Conservation (phyloP, 2,113 vertebrate species). For the Cephalopterus ornatus region DNA sequence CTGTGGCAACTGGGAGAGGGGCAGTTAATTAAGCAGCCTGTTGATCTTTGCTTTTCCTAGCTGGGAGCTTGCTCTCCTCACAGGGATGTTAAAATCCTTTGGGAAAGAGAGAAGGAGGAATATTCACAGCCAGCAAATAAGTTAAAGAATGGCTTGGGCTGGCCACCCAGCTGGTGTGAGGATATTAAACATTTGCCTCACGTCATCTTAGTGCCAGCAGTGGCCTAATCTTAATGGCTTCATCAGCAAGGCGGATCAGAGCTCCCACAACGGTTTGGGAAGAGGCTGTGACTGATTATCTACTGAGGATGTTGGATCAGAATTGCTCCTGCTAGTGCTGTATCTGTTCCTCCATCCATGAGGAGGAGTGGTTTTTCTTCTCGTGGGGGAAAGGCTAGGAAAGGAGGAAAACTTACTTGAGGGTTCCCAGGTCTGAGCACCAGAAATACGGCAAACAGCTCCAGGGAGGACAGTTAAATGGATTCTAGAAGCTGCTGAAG, state of each 20-base stretch:
- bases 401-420: background rate
- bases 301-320: background rate
- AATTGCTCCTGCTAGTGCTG: background rate
- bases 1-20: background rate
- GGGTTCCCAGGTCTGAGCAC: rapidly evolving
- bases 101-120: background rate
- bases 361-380: background rate
- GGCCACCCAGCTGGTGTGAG: conserved; percentile 25
- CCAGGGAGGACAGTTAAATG: background rate
- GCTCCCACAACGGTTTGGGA: background rate
- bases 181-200: background rate
- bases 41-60: background rate
- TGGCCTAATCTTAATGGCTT: background rate
- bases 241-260: background rate
- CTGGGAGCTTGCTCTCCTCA: background rate
- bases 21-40: conserved; percentile 3
- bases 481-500: background rate
- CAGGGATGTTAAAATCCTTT: conserved; percentile 7
- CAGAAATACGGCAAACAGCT: background rate
- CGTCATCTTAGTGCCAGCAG: background rate
- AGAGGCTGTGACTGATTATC: background rate
- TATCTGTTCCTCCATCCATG: background rate
- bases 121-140: background rate
- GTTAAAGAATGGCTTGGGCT: background rate
- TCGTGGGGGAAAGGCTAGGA: background rate